Evolutionary conservation across 2,797 vertebrate genomes (phyloP).

Genomic region (Philypnodon macrostomus): DNA sequence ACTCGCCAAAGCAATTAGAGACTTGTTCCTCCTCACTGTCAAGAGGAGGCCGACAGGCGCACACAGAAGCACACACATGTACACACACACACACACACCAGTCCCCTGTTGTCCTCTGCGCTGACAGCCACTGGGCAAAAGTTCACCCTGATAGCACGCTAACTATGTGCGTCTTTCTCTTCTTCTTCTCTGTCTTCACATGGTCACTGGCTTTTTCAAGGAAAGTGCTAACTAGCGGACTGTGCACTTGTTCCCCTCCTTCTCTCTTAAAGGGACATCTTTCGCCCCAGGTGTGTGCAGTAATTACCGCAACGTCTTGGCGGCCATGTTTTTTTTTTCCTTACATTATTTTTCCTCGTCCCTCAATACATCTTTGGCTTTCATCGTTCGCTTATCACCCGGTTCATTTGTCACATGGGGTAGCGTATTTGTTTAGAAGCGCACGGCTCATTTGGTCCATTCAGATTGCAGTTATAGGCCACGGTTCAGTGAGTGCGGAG

Average conservation of each 20-base stretch:
- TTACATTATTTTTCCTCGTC: background rate
- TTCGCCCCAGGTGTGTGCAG: conserved; percentile 7
- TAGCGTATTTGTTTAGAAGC: conserved; percentile 1
- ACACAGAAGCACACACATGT: conserved; percentile 18
- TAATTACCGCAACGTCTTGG: conserved; percentile 36
- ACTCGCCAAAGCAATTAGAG: conserved; percentile 71
- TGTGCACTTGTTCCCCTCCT: conserved; percentile 25
- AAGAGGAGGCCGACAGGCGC: conserved; percentile 39
- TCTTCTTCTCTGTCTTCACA: conserved; percentile 23
- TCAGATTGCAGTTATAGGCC: conserved; percentile 2
- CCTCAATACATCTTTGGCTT: conserved; percentile 1
- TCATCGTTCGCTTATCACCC: conserved; percentile 16
- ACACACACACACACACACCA: conserved; percentile 26
- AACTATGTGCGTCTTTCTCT: conserved; percentile 51
- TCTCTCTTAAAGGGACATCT: conserved; percentile 22
- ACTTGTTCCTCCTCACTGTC: conserved; percentile 67
- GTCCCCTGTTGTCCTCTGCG: conserved; percentile 31
- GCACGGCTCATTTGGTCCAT: conserved; percentile 3
- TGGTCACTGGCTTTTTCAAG: conserved; percentile 43
- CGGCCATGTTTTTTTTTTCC: conserved; percentile 3
- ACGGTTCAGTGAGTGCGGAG: background rate
- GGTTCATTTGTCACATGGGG: conserved; percentile 1
- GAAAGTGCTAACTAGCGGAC: conserved; percentile 49
- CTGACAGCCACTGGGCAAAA: conserved; percentile 67
- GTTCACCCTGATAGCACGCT: conserved; percentile 61